Conservation (phyloP, 2,888 invertebrate species). For the Penaeus monodon region DNA sequence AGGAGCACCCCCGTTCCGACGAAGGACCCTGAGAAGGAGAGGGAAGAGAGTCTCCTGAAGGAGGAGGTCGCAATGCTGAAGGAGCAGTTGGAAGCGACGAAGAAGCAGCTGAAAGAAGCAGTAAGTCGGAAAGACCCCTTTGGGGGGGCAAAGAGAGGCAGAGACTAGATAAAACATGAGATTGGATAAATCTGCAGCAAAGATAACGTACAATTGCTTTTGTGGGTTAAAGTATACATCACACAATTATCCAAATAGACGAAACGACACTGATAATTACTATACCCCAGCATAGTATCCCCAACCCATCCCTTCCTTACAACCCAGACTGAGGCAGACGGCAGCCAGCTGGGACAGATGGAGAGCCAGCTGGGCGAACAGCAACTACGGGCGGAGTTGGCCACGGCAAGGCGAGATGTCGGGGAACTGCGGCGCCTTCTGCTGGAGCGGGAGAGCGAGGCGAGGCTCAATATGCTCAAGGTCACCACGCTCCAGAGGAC, state of each 20-base stretch:
- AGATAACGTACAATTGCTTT: too few relatives aligned
- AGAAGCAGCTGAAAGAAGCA: background rate
- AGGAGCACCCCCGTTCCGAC: too few relatives aligned
- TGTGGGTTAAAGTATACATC: too few relatives aligned
- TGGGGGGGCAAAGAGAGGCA: background rate
- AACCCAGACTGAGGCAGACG: too few relatives aligned
- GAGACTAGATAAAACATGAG: background rate
- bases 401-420: conserved; percentile 22
- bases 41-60: background rate
- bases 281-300: too few relatives aligned
- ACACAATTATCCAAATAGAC: too few relatives aligned
- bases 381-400: conserved; percentile 1
- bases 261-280: too few relatives aligned
- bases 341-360: too few relatives aligned
- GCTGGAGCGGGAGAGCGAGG: conserved; percentile 43
- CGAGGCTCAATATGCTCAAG: conserved; percentile 37
- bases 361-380: too few relatives aligned
- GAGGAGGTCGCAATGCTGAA: background rate
- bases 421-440: conserved; percentile 22
- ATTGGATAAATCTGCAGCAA: too few relatives aligned
- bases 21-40: too few relatives aligned
- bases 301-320: too few relatives aligned
- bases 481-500: conserved; percentile 37
- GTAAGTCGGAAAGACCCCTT: conserved; percentile 1
- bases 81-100: background rate